phyloP scores from a whole-genome alignment of 2,113 vertebrate genomes.

The Heptranchias perlo region DNA sequence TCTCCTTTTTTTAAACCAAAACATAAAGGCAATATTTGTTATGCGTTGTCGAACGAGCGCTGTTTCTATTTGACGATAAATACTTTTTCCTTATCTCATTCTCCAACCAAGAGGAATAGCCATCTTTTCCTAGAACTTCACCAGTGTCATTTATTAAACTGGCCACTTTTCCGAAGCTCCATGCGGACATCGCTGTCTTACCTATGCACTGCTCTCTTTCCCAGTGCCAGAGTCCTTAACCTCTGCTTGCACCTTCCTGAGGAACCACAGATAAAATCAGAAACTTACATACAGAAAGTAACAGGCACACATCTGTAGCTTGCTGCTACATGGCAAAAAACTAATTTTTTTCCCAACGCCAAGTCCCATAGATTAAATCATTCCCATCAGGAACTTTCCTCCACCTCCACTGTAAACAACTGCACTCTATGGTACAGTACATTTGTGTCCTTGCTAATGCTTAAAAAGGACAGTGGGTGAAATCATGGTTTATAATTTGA shows the following conservation, averaged over 20 bases:
- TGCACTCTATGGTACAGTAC: background rate
- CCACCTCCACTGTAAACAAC: background rate
- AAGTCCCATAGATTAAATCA: background rate
- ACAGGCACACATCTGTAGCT: background rate
- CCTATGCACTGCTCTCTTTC: background rate
- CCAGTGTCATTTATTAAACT: background rate
- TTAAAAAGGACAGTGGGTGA: background rate
- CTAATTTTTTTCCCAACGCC: background rate
- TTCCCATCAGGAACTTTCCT: background rate
- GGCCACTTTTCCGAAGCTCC: background rate
- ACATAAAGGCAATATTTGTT: background rate
- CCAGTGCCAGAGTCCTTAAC: background rate
- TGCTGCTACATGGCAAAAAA: background rate
- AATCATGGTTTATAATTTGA: too few species aligned
- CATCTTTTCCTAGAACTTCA: background rate
- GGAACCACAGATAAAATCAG: background rate
- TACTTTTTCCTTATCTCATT: background rate
- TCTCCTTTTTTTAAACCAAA: background rate
- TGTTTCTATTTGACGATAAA: background rate
- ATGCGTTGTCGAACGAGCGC: background rate
- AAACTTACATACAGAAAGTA: background rate
- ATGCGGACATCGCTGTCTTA: background rate
- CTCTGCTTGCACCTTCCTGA: background rate
- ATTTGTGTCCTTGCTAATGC: background rate
- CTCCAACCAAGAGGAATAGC: too few species aligned